Evolutionary conservation across 2,888 invertebrate genomes (phyloP), one percentile per base, ranked within the genome.

Genomic region (Drosophila niveifrons): DNA sequence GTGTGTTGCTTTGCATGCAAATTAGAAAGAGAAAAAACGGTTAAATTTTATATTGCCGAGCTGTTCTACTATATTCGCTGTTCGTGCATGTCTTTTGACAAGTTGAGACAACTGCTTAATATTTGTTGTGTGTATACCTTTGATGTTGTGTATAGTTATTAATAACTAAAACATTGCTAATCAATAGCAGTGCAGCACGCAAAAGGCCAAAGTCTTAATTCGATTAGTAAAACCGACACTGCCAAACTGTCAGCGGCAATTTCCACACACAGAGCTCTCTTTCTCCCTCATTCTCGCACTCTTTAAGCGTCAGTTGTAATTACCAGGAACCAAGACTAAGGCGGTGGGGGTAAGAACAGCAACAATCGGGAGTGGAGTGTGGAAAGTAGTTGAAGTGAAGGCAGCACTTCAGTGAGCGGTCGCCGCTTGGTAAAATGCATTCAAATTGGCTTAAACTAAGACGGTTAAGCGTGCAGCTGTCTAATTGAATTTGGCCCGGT

Each of bases 401-500:
- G 36, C 6, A 36, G 48, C 57, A 70, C 53, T 76, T 62, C 63
- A 52, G 58, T 62, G 47, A 36, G 52, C 47, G 46, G 41, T 62
- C 29, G 65, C 43, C 66, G 58, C 41, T 59, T 50, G 69, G 50
- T 65, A 72, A 72, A 78, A 74, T 80, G 84, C 83, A 88, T 77
- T 87, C 86, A 89, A 90, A 90, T 90, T 90, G 90, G 89, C 90
- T 90, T 90, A 89, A 88, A 86, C 88, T 90, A 82, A 86, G 82
- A 80, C 76, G 74, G 79, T 86, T 85, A 88, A 83, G 78, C 75
- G 74, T 78, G 78, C 81, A 89, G 86, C 80, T 88, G 86, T 89
- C 89, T 88, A 90, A 89, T 88, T 89, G 87, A 84, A 89, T 84
- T 82, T 84, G 67, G 58, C 53, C 48, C 65, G 34, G 29, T 50